Percentiles rank a stretch among this genome's conserved stretches.
Conservation (phyloP, 1,140 invertebrate species). For the Manduca sexta region DNA sequence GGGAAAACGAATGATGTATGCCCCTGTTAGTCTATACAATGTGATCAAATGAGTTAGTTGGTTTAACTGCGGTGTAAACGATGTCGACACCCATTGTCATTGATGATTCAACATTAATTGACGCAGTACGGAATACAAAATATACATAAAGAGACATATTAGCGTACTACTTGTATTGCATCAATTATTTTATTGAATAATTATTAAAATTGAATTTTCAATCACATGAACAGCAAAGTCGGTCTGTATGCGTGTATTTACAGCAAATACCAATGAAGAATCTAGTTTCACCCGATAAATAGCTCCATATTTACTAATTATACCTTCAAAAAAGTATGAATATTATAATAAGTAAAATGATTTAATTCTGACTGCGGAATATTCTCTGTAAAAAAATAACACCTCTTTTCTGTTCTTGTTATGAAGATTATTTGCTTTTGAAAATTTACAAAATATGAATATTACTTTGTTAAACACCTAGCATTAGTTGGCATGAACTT, state of each 20-base stretch:
- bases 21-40: slow-evolving; percentile 47
- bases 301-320: no score
- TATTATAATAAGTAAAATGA: no score
- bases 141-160: slow-evolving; percentile 13
- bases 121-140: slow-evolving; percentile 24
- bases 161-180: slow-evolving; percentile 22
- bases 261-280: neutral
- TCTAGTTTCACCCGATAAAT: no score
- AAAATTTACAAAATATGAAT: no score
- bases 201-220: slow-evolving; percentile 23
- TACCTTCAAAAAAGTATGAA: no score
- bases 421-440: slow-evolving; percentile 33
- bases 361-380: no score
- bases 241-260: slow-evolving; percentile 7
- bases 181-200: slow-evolving; percentile 25
- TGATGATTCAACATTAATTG: slow-evolving; percentile 32
- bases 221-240: slow-evolving; percentile 44
- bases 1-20: slow-evolving; percentile 27
- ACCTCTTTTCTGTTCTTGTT: slow-evolving; percentile 34
- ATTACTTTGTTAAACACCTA: no score
- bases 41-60: slow-evolving; percentile 39
- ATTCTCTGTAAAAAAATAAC: slow-evolving; percentile 5
- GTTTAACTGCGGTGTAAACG: slow-evolving; percentile 25
- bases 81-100: slow-evolving; percentile 36
- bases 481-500: no score